Percentiles rank a stretch among this genome's conserved stretches.
These are phyloP conservation scores for Silurus aristotelis DNA, from an alignment of 2,797 vertebrate genomes.

Conservation along the genomic window DNA sequence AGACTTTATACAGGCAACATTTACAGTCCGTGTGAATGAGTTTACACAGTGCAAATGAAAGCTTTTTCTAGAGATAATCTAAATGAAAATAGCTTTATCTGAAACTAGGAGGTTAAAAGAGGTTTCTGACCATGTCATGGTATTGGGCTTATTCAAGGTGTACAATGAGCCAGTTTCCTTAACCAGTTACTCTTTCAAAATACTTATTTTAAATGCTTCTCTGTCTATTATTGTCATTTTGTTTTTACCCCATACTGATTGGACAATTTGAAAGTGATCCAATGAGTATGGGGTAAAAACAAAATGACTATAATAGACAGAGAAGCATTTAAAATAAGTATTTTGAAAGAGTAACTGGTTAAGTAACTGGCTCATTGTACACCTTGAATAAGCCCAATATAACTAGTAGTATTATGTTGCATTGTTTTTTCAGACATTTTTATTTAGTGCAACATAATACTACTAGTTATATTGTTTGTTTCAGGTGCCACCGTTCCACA, in stretches of 20 bases:
- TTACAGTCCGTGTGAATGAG: not conserved
- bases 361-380: not conserved
- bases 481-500: not conserved
- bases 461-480: not conserved
- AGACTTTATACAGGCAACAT: slow-evolving; percentile 3
- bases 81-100: not conserved
- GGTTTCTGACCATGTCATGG: not conserved
- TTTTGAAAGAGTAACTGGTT: not conserved
- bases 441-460: too few relatives aligned
- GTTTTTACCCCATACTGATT: not conserved
- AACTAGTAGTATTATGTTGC: too few relatives aligned
- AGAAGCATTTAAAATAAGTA: not conserved
- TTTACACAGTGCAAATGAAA: not conserved
- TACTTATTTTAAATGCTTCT: not conserved
- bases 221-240: not conserved
- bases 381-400: not conserved
- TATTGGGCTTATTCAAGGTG: not conserved
- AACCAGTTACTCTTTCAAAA: not conserved
- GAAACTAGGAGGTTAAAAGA: not conserved
- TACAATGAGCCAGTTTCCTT: not conserved
- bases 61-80: not conserved
- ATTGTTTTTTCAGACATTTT: too few relatives aligned
- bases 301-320: not conserved
- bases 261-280: too few relatives aligned
- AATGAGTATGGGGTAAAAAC: not conserved